phyloP scores from a whole-genome alignment of 2,797 vertebrate species.

The Sebastes goodei region DNA sequence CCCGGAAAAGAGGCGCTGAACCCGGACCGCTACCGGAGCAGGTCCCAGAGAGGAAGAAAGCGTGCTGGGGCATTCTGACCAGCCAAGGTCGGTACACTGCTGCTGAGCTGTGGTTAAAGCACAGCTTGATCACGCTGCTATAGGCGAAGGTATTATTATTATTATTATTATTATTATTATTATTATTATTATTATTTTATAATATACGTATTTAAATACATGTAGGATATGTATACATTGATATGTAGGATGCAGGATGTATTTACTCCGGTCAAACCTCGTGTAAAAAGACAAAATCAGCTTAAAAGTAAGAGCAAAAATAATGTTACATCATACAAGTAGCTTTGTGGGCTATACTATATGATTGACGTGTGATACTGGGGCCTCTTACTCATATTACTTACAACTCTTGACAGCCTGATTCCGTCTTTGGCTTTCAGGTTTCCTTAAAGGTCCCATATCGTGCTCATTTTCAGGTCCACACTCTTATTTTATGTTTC shows the following conservation, averaged over 20 bases:
- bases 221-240: no score
- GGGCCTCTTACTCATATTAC: background rate
- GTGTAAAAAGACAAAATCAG: background rate
- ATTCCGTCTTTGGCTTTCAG: background rate
- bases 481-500: no score
- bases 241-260: no score
- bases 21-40: conserved; percentile 57
- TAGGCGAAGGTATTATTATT: background rate
- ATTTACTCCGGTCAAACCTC: background rate
- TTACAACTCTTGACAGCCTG: background rate
- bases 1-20: conserved; percentile 62
- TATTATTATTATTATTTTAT: no score
- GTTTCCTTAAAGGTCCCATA: no score
- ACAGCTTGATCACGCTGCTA: background rate
- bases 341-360: background rate
- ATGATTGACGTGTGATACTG: background rate
- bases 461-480: no score
- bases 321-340: background rate
- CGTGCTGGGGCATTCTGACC: conserved; percentile 93
- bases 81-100: conserved; percentile 91
- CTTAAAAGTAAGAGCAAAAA: background rate
- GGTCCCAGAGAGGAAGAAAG: conserved; percentile 81
- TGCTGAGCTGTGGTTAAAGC: background rate
- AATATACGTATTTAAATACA: no score
- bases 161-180: no score